Evolutionary conservation across 2,113 vertebrate species (phyloP).

Genomic region (Thamnophis sirtalis): DNA sequence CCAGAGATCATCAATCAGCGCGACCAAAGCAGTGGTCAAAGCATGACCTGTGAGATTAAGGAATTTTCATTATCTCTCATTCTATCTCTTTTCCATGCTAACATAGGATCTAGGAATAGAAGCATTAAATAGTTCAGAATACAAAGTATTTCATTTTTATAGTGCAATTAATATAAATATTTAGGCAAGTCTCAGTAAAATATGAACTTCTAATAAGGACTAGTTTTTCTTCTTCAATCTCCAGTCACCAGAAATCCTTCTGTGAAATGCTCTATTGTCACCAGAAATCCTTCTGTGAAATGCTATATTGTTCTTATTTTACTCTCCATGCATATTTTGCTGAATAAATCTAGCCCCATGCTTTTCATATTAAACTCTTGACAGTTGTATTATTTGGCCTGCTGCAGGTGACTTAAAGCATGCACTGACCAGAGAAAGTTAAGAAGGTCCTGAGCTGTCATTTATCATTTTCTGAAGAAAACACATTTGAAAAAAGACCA

Average conservation of each 20-base stretch:
- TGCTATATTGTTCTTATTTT: neutral
- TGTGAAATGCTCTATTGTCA: neutral
- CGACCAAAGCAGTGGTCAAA: no score
- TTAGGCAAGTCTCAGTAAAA: neutral
- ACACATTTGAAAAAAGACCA: slow-evolving; percentile 17
- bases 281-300: neutral
- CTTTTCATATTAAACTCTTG: neutral
- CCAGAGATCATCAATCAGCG: no score
- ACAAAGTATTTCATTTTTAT: neutral
- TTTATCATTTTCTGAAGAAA: slow-evolving; percentile 21
- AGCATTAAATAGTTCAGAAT: neutral
- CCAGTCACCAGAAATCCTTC: neutral
- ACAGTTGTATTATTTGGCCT: neutral
- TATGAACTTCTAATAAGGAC: neutral
- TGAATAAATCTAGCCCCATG: neutral
- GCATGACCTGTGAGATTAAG: neutral
- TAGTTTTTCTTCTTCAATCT: neutral
- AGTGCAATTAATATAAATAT: neutral
- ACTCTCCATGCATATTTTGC: neutral
- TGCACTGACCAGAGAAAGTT: neutral
- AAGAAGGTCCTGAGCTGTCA: slow-evolving; percentile 17
- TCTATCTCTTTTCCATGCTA: neutral
- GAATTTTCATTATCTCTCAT: neutral
- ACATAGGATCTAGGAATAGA: neutral
- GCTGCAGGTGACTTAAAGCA: slow-evolving; percentile 11